Evolutionary conservation across 2,113 vertebrate species (phyloP).

Genomic region (Lepus americanus): DNA sequence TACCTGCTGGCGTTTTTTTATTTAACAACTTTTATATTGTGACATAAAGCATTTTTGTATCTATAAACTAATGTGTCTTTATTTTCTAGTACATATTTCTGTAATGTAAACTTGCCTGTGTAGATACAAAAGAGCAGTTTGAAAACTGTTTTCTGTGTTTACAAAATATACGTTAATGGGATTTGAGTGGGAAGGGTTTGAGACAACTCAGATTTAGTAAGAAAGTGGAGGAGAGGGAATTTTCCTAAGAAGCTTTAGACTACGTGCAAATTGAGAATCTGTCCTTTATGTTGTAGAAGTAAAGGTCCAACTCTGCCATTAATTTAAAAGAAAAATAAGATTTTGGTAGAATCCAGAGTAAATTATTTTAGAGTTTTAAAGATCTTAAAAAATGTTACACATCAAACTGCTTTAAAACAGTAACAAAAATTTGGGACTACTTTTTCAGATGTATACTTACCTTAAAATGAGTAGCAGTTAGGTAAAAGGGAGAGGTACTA

Average conservation of each 20-base stretch:
- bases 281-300: background rate
- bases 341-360: background rate
- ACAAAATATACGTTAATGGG: conserved; percentile 33
- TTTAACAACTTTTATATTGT: background rate
- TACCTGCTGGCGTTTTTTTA: background rate
- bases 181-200: background rate
- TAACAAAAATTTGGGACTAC: background rate
- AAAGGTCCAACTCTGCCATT: background rate
- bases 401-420: conserved; percentile 23
- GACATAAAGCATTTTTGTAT: conserved; percentile 33
- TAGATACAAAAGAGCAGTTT: conserved; percentile 16
- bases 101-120: conserved; percentile 50
- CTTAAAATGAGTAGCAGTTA: conserved; percentile 47
- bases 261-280: background rate
- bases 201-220: background rate
- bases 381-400: background rate
- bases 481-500: background rate
- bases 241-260: background rate
- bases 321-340: conserved; percentile 49
- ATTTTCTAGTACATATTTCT: conserved; percentile 42
- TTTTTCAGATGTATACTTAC: background rate
- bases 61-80: background rate
- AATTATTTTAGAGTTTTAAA: conserved; percentile 1
- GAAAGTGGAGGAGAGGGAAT: background rate
- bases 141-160: conserved; percentile 16